Percentiles rank a stretch among this genome's conserved stretches.
Conservation (phyloP, 2,888 invertebrate species). For the Achlya flavicornis region DNA sequence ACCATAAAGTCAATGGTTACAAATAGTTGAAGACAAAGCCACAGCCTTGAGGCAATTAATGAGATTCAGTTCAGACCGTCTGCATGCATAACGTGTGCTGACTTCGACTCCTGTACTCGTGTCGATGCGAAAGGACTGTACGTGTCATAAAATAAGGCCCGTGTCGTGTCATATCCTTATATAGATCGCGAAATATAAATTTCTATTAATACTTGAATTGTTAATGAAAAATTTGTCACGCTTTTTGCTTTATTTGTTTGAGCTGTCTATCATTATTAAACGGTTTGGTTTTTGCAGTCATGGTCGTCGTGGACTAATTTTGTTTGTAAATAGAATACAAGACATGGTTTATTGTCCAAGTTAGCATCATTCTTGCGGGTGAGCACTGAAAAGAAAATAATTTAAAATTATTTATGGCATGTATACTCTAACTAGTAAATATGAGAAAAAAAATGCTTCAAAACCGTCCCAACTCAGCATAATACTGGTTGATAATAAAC, state of each 20-base stretch:
- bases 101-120: slow-evolving; percentile 6
- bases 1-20: slow-evolving; percentile 55
- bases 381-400: too few species aligned
- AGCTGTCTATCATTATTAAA: background rate
- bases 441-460: too few species aligned
- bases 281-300: background rate
- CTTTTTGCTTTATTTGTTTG: background rate
- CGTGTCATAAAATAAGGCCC: slow-evolving; percentile 9
- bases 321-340: too few species aligned
- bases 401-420: too few species aligned
- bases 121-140: slow-evolving; percentile 35
- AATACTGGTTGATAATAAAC: too few species aligned
- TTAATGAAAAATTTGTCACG: background rate
- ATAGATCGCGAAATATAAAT: slow-evolving; percentile 9
- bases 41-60: slow-evolving; percentile 72
- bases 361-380: too few species aligned
- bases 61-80: slow-evolving; percentile 71
- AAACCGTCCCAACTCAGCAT: too few species aligned
- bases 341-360: too few species aligned
- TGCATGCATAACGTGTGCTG: slow-evolving; percentile 55
- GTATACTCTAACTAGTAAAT: too few species aligned
- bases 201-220: slow-evolving; percentile 7
- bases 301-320: background rate
- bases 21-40: slow-evolving; percentile 69
- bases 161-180: slow-evolving; percentile 3